Percentiles rank a stretch among this genome's conserved stretches.
Evolutionary conservation across 1,140 invertebrate genomes (phyloP).

Genomic region (Oreohelix idahoensis): DNA sequence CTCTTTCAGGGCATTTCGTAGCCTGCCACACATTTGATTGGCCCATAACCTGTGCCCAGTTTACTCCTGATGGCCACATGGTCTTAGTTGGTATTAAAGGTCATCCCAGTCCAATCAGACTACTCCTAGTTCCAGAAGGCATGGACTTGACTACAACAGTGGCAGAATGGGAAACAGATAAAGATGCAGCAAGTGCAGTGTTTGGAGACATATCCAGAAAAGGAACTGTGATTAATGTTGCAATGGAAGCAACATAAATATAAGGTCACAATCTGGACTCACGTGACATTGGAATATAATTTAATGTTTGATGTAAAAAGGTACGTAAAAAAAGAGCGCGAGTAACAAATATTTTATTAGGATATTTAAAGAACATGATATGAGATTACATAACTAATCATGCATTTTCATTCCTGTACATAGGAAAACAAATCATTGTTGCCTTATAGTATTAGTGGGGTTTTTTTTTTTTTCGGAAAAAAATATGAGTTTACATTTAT

Average conservation of each 20-base stretch:
- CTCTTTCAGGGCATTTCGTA: conserved; percentile 35
- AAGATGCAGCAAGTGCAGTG: not conserved
- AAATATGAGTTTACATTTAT: too few species aligned
- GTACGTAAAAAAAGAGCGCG: too few species aligned
- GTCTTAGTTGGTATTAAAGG: conserved; percentile 21
- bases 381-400: too few species aligned
- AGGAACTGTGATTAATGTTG: not conserved
- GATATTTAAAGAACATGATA: too few species aligned
- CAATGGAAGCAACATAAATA: not conserved
- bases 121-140: conserved; percentile 13
- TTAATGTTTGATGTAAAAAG: too few species aligned
- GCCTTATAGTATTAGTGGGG: too few species aligned
- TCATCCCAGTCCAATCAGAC: conserved; percentile 9
- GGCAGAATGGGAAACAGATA: conserved; percentile 10
- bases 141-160: not conserved
- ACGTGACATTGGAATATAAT: too few species aligned
- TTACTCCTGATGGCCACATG: conserved; percentile 18
- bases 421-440: too few species aligned
- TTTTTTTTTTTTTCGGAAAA: too few species aligned
- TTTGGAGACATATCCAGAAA: conserved; percentile 1
- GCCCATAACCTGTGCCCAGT: conserved; percentile 20
- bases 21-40: conserved; percentile 38
- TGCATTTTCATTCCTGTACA: too few species aligned
- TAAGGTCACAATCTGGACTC: too few species aligned
- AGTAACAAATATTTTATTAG: too few species aligned